phyloP scores from a whole-genome alignment of 2,888 invertebrate genomes.

The Lumbricus terrestris region DNA sequence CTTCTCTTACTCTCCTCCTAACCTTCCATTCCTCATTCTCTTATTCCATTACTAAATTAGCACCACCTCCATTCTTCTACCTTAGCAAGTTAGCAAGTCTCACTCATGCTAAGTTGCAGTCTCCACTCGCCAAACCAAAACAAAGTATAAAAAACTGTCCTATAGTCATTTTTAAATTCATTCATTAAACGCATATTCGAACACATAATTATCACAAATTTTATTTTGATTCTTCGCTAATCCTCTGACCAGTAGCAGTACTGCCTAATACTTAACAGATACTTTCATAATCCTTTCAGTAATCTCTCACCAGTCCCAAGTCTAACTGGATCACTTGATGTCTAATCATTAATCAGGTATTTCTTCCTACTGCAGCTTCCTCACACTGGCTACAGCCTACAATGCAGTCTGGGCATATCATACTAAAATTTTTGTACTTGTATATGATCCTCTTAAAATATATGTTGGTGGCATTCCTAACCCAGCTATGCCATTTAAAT shows the following conservation, averaged over 20 bases:
- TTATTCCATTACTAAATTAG: not conserved
- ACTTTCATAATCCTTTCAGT: not conserved
- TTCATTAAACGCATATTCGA: not conserved
- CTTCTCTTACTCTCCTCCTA: not conserved
- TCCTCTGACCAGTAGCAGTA: not conserved
- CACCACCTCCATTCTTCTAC: no score
- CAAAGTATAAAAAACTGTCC: not conserved
- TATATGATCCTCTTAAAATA: not conserved
- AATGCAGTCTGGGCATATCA: not conserved
- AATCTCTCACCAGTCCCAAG: not conserved
- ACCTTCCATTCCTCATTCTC: not conserved
- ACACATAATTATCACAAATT: not conserved
- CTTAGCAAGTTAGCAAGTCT: not conserved
- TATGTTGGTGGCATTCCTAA: not conserved
- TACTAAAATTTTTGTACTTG: not conserved
- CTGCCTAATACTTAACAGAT: not conserved
- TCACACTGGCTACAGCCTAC: not conserved
- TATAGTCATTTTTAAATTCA: not conserved
- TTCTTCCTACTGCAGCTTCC: not conserved
- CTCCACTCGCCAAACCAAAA: not conserved
- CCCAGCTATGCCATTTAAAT: not conserved
- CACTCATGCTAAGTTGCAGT: not conserved
- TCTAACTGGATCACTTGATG: not conserved
- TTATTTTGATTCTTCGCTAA: not conserved
- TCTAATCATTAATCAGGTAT: not conserved